A percentile compares a stretch with the other conserved stretches of the same genome.
These are phyloP conservation scores for Chloroclysta siterata DNA, from an alignment of 2,888 invertebrate genomes.

Conservation along the genomic window DNA sequence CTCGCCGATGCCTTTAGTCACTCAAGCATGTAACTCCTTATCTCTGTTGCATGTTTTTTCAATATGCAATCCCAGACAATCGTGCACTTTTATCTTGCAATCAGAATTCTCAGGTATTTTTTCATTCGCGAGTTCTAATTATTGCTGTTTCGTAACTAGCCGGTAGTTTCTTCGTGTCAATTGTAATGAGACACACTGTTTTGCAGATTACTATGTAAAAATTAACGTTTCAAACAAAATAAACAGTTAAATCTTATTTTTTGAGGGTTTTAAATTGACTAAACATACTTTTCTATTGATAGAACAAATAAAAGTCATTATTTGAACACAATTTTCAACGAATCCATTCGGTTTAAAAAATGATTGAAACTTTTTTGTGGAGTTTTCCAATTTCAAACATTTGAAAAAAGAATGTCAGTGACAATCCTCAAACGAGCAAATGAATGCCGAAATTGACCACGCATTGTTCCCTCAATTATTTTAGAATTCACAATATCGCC, in stretches of 20 bases:
- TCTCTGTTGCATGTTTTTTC: conserved; percentile 84
- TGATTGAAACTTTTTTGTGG: neutral
- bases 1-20: conserved; percentile 73
- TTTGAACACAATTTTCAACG: neutral
- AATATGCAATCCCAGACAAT: conserved; percentile 83
- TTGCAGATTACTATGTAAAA: conserved; percentile 11
- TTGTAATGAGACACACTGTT: conserved; percentile 54
- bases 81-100: conserved; percentile 74
- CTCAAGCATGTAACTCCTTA: conserved; percentile 81
- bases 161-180: conserved; percentile 72
- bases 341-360: neutral
- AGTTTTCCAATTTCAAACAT: conserved; percentile 17
- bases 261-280: no score
- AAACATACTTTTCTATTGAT: no score
- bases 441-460: conserved; percentile 24
- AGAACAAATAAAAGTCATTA: no score
- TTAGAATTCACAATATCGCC: conserved; percentile 19
- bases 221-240: neutral
- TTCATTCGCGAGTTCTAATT: conserved; percentile 79
- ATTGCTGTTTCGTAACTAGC: conserved; percentile 77
- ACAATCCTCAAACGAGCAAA: conserved; percentile 25
- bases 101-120: conserved; percentile 83
- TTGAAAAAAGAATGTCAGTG: conserved; percentile 9
- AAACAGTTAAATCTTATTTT: neutral
- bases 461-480: conserved; percentile 21